Conservation (phyloP, 2,113 vertebrate genomes). For the Ceyx cyanopectus region DNA sequence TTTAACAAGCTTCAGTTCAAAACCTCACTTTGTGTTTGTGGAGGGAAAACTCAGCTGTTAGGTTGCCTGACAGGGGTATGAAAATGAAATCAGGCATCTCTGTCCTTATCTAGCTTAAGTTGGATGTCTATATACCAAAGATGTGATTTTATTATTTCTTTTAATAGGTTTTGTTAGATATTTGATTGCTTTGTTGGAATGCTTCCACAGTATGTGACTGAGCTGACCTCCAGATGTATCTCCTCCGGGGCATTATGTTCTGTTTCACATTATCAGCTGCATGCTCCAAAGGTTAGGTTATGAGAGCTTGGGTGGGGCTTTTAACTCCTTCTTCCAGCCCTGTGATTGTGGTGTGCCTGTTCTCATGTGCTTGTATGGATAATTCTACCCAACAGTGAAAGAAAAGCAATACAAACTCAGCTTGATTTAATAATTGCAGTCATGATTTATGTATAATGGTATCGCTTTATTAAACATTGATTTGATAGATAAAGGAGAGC, state of each 20-base stretch:
- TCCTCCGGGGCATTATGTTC: constrained; percentile 66
- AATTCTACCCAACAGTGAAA: background rate
- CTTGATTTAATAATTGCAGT: constrained; percentile 54
- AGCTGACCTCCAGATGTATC: constrained; percentile 68
- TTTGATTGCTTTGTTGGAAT: constrained; percentile 73
- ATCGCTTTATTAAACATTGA: constrained; percentile 50
- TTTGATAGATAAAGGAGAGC: constrained; percentile 36
- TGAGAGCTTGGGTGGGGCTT: constrained; percentile 53
- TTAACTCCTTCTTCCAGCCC: constrained; percentile 63
- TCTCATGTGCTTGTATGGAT: background rate
- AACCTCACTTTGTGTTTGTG: constrained; percentile 17
- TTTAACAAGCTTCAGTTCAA: constrained; percentile 48
- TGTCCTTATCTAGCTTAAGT: constrained; percentile 13
- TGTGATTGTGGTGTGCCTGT: background rate
- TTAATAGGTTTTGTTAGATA: constrained; percentile 56
- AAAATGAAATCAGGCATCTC: constrained; percentile 24
- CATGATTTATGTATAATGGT: constrained; percentile 2
- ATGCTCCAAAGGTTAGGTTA: constrained; percentile 64
- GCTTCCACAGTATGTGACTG: constrained; percentile 52
- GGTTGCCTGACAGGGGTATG: background rate
- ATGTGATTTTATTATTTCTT: background rate
- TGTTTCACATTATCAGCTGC: constrained; percentile 65
- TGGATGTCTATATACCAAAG: constrained; percentile 36
- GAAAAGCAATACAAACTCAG: constrained; percentile 2
- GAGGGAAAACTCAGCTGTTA: background rate